These are phyloP conservation scores for Solea solea DNA, from an alignment of 2,113 vertebrate species.

Conservation along the genomic window DNA sequence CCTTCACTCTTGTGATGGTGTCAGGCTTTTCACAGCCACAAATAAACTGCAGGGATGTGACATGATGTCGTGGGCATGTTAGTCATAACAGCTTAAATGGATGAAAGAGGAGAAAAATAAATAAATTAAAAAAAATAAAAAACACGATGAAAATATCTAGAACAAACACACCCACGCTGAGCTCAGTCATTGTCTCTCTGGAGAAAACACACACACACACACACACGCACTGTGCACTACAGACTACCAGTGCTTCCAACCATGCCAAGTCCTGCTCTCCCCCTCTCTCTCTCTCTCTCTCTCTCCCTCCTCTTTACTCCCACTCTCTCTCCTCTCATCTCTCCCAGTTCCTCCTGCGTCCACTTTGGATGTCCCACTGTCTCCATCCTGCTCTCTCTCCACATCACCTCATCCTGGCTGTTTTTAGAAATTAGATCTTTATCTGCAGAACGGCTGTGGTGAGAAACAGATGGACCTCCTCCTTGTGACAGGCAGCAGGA, in stretches of 20 bases:
- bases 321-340: constrained; percentile 13
- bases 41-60: constrained; percentile 62
- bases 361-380: constrained; percentile 34
- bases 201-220: constrained; percentile 22
- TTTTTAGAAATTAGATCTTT: constrained; percentile 63
- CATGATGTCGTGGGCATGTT: constrained; percentile 61
- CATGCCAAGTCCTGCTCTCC: constrained; percentile 58
- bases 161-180: constrained; percentile 71
- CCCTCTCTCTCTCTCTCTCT: constrained; percentile 46
- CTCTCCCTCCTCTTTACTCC: constrained; percentile 25
- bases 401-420: constrained; percentile 51
- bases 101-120: constrained; percentile 1
- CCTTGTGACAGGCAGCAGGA: constrained; percentile 38
- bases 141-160: constrained; percentile 58
- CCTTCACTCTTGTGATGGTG: constrained; percentile 14
- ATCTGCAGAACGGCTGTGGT: constrained; percentile 39
- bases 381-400: constrained; percentile 37
- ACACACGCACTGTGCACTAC: constrained; percentile 23
- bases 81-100: constrained; percentile 61
- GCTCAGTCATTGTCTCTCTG: constrained; percentile 64
- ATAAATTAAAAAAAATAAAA: constrained; percentile 1
- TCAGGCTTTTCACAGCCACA: constrained; percentile 55
- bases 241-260: constrained; percentile 59
- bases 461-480: constrained; percentile 66
- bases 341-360: constrained; percentile 25